These are phyloP conservation scores for Drosophila oshimai DNA, from an alignment of 1,140 invertebrate species.

Conservation along the genomic window DNA sequence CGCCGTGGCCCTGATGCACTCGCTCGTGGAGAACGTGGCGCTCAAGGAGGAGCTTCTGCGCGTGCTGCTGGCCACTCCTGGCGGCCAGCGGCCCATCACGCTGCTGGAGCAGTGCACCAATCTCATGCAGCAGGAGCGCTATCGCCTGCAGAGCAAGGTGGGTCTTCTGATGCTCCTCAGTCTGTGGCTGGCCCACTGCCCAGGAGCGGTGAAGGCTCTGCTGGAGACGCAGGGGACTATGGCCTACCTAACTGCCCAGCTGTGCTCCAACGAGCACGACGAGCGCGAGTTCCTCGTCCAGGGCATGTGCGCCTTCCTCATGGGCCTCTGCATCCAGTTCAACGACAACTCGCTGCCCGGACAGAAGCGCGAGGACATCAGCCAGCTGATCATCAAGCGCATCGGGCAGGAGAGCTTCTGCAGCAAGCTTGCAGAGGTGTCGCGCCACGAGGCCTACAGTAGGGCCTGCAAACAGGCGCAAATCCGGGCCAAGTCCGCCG, in stretches of 20 bases:
- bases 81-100: constrained; percentile 92
- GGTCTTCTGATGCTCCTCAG: constrained; percentile 95
- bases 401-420: constrained; percentile 96
- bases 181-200: constrained; percentile 94
- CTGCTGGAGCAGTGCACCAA: constrained; percentile 94
- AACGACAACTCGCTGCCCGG: constrained; percentile 93
- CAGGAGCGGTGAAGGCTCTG: constrained; percentile 92
- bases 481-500: constrained; percentile 88
- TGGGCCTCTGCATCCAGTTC: constrained; percentile 96
- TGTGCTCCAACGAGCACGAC: constrained; percentile 91
- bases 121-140: constrained; percentile 91
- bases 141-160: constrained; percentile 93
- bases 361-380: constrained; percentile 91
- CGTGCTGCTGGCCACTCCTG: constrained; percentile 94
- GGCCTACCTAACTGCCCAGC: constrained; percentile 91
- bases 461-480: constrained; percentile 97
- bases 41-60: constrained; percentile 97
- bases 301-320: constrained; percentile 96
- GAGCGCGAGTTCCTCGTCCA: constrained; percentile 94
- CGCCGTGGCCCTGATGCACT: constrained; percentile 94
- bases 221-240: constrained; percentile 93
- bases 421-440: constrained; percentile 93
- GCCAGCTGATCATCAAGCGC: constrained; percentile 93
- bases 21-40: constrained; percentile 92
- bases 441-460: constrained; percentile 95